Evolutionary conservation across 2,797 vertebrate genomes (phyloP).

Genomic region (Mus caroli): DNA sequence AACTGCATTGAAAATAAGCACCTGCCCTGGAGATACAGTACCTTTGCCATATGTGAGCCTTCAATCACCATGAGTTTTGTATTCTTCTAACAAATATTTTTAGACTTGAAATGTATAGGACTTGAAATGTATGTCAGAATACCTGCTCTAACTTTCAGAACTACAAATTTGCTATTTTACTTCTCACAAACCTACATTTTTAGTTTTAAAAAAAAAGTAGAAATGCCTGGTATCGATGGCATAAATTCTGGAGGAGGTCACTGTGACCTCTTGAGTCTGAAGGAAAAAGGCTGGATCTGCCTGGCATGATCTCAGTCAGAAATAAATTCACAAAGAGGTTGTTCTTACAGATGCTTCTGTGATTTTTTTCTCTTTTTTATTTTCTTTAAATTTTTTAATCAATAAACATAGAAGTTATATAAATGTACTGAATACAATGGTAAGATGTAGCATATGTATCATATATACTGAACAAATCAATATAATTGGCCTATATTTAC

Average conservation of each 20-base stretch:
- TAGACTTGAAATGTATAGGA: neutral
- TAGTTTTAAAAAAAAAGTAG: neutral
- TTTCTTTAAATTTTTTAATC: neutral
- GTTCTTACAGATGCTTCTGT: neutral
- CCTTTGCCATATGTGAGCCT: neutral
- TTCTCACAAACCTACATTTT: neutral
- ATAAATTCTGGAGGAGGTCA: neutral
- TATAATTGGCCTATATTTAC: neutral
- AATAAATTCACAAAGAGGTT: neutral
- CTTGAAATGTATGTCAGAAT: neutral
- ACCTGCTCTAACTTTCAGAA: neutral
- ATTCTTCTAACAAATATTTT: constrained; percentile 1
- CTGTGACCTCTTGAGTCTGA: neutral
- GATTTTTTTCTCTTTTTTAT: neutral
- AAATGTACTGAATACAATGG: neutral
- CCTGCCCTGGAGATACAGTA: neutral
- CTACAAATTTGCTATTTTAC: neutral
- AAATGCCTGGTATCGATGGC: neutral
- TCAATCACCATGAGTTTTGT: constrained; percentile 18
- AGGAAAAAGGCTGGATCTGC: neutral
- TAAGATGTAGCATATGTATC: neutral
- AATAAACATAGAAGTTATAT: neutral
- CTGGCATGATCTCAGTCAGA: neutral
- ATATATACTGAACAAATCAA: neutral
- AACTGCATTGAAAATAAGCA: constrained; percentile 3